Evolutionary conservation across 2,113 vertebrate species (phyloP).

Genomic region (Scopus umbretta): DNA sequence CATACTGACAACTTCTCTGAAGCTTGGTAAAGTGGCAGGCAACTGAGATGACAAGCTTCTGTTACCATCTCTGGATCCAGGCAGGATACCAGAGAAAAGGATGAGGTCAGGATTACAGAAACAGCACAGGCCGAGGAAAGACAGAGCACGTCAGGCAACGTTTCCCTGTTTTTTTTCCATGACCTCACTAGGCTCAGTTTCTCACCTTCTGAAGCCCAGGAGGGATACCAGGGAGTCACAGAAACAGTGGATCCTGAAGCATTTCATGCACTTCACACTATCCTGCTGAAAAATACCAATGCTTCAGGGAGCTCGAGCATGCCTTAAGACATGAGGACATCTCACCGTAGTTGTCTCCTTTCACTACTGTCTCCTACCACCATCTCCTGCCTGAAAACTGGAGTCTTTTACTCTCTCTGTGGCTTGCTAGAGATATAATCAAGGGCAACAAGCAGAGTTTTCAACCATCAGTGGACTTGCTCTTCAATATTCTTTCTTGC

Average conservation of each 20-base stretch:
- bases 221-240: neutral
- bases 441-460: neutral
- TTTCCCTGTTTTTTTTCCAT: conserved; percentile 26
- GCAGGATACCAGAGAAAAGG: neutral
- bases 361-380: neutral
- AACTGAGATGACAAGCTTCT: neutral
- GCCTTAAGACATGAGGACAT: neutral
- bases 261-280: neutral
- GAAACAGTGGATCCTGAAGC: neutral
- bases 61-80: neutral
- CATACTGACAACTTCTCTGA: neutral
- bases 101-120: conserved; percentile 41
- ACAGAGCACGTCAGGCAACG: neutral
- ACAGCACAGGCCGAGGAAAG: conserved; percentile 1
- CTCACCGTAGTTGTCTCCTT: neutral
- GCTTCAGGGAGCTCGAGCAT: neutral
- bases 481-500: neutral
- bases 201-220: neutral
- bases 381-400: neutral
- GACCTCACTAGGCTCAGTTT: neutral
- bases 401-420: neutral
- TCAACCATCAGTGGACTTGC: neutral
- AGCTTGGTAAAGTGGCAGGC: neutral
- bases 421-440: neutral
- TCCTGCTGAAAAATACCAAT: neutral